Evolutionary conservation across 2,113 vertebrate genomes (phyloP), one percentile per base, ranked within the genome.

Genomic region (Cettia cetti): DNA sequence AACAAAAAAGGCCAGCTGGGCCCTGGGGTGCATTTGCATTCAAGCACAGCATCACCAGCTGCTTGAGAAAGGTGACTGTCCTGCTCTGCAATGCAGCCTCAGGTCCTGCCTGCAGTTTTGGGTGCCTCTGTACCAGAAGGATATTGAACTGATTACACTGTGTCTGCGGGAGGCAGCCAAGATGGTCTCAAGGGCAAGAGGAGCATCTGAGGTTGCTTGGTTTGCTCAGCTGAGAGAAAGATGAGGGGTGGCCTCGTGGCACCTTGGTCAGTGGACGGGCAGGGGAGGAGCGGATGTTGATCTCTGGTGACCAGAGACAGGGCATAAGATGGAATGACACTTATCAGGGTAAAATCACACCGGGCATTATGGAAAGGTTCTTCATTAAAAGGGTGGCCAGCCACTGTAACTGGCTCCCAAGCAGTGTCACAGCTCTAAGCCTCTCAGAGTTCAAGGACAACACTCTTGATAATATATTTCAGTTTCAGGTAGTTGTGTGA

Each of bases 61-160:
- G 2, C 11, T 3, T 0, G 0, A 53, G 8, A 5, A 16, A 28
- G 5, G 7, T 1, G 6, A 75, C 0, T 37, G 4, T 61, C 13
- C 15, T 9, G 11, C 47, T 70, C 27, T 19, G 7, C 21, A 26
- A 13, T 12, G 13, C 0, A 0, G 22, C 23, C 42, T 3, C 24
- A 69, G 17, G 9, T 30, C 1, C 8, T 16, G 5, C 8, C 4
- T 11, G 19, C 16, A 44, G n/a, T 42, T 74, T 20, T 52, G 31
- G 54, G 24, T 3, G 1, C 9, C 47, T 60, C 6, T 7, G 1
- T 16, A 3, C 9, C 19, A 47, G 19, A 13, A 66, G 15, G 24
- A 33, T 10, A 40, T 27, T 6, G 20, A 26, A 65, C 7, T 33
- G 3, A n/a, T 11, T 15, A 50, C 1, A 56, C 14, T 5, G 24